Percentiles rank a stretch among this genome's conserved stretches.
Conservation (phyloP, 2,888 invertebrate genomes). For the Branchellion lobata region DNA sequence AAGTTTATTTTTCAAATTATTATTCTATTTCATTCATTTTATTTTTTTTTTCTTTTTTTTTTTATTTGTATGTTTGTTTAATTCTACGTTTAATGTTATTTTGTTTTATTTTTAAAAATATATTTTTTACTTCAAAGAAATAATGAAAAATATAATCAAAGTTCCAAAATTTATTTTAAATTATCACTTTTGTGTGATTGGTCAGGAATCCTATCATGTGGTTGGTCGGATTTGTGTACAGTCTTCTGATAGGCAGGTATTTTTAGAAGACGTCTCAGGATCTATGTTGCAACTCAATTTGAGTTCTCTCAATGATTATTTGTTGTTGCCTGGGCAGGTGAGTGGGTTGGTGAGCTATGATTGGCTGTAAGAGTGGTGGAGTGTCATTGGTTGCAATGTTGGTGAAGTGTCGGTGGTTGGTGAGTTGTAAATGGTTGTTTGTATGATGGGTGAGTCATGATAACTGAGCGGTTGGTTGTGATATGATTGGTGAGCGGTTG, state of each 20-base stretch:
- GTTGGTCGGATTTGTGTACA: conserved; percentile 78
- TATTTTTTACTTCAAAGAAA: not conserved
- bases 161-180: too few relatives aligned
- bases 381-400: not conserved
- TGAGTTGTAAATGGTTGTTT: too few relatives aligned
- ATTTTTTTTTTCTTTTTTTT: not conserved
- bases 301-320: conserved; percentile 67
- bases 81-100: too few relatives aligned
- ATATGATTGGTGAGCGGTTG: too few relatives aligned
- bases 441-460: too few relatives aligned
- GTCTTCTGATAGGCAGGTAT: conserved; percentile 72
- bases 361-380: not conserved
- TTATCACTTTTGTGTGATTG: too few relatives aligned
- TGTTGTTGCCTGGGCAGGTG: conserved; percentile 76
- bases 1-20: too few relatives aligned
- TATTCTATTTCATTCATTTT: not conserved
- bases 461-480: too few relatives aligned
- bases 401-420: too few relatives aligned
- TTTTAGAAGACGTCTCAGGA: conserved; percentile 66
- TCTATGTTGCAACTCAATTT: conserved; percentile 64
- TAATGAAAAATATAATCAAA: not conserved
- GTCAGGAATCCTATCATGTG: conserved; percentile 64
- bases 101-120: not conserved
- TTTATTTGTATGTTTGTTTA: too few relatives aligned
- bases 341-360: conserved; percentile 5